phyloP scores from a whole-genome alignment of 2,113 vertebrate genomes.

The Poeciliopsis turrubarensis region DNA sequence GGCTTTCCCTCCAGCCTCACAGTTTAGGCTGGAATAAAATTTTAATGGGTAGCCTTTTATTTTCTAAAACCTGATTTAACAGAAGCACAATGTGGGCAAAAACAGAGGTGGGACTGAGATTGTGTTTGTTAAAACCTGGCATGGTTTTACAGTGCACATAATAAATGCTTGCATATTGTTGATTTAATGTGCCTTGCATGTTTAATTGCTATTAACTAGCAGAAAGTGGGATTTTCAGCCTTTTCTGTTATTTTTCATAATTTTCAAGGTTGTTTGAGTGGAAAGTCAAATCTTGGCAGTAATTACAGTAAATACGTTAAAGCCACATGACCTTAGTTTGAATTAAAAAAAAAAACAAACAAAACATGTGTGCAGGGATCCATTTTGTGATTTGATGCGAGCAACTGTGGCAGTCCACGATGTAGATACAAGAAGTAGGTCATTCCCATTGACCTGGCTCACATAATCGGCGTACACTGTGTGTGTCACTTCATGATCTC shows the following conservation, averaged over 20 bases:
- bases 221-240: background rate
- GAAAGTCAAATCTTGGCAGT: background rate
- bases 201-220: background rate
- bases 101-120: conserved; percentile 10
- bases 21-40: conserved; percentile 64
- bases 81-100: conserved; percentile 26
- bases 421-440: conserved; percentile 76
- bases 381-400: conserved; percentile 83
- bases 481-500: conserved; percentile 38
- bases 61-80: conserved; percentile 56
- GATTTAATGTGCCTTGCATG: background rate
- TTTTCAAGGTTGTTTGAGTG: conserved; percentile 5
- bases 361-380: conserved; percentile 24
- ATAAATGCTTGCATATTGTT: conserved; percentile 12
- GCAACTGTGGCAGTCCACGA: conserved; percentile 67
- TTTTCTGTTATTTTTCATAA: background rate
- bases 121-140: background rate
- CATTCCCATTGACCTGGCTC: conserved; percentile 75
- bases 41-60: conserved; percentile 63
- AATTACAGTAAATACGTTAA: conserved; percentile 9
- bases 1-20: conserved; percentile 34
- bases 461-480: conserved; percentile 65
- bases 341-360: conserved; percentile 1
- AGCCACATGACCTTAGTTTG: background rate
- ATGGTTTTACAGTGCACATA: background rate